phyloP scores from a whole-genome alignment of 2,797 vertebrate genomes.

The Pangasius mekongensis region DNA sequence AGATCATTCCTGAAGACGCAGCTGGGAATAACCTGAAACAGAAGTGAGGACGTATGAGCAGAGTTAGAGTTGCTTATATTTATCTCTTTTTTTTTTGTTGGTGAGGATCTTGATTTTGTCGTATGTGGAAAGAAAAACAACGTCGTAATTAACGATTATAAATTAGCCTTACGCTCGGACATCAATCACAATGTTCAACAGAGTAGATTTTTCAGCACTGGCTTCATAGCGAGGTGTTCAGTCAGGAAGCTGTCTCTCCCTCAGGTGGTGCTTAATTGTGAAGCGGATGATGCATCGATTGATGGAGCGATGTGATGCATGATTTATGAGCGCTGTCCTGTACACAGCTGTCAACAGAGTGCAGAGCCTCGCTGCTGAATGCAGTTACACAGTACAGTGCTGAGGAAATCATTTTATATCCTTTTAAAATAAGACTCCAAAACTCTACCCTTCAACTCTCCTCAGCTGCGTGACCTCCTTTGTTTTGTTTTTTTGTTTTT shows the following conservation, averaged over 20 bases:
- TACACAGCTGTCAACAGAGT: slow-evolving; percentile 31
- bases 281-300: slow-evolving; percentile 32
- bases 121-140: background rate
- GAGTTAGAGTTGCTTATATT: background rate
- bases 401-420: slow-evolving; percentile 1
- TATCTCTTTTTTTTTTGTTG: background rate
- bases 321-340: slow-evolving; percentile 39
- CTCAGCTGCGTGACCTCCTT: slow-evolving; percentile 30
- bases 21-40: background rate
- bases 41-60: background rate
- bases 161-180: slow-evolving; percentile 13
- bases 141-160: slow-evolving; percentile 2
- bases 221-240: background rate
- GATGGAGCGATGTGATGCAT: slow-evolving; percentile 20
- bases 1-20: background rate
- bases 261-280: slow-evolving; percentile 32
- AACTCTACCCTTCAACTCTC: slow-evolving; percentile 34
- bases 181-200: slow-evolving; percentile 10
- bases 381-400: slow-evolving; percentile 32
- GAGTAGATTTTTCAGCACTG: slow-evolving; percentile 5
- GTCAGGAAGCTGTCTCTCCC: slow-evolving; percentile 29
- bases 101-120: background rate
- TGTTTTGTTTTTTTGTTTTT: slow-evolving; percentile 34
- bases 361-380: slow-evolving; percentile 21
- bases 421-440: background rate